Base-by-base conservation (phyloP, 2,113 vertebrate species). In the Morone saxatilis region DNA sequence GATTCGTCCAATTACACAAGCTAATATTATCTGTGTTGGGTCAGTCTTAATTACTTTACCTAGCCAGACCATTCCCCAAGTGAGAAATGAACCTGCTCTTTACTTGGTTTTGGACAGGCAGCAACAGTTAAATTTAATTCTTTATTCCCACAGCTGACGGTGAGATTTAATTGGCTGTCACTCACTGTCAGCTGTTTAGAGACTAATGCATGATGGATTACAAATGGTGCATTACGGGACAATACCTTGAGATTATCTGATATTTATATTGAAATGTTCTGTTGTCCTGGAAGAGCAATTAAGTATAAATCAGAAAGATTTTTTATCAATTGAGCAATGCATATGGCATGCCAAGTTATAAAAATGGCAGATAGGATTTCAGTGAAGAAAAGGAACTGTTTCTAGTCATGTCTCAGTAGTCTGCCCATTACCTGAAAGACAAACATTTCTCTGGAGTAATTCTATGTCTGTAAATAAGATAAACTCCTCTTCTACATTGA, bases 41-140 rank as follows among this genome's bases (percentile, higher is more conserved):
- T 77, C 67, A 59, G 47, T 67, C 71, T 70, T 82, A 82, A 90
- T 80, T 78, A 76, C 43, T 59, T 63, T 14, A 81, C 41, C 6
- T 31, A 31, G 19, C 17, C 40, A 43, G 47, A 20, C 11, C 41
- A 65, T 59, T 51, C n/a, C 17, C 31, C 14, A n/a, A 1, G 36
- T 50, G n/a, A 54, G 1, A 76, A 81, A 41, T 59, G 1, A 83
- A 45, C 7, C 41, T 14, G 31, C 40, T 75, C 20, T 45, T 45
- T 54, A 22, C 14, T 11, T 22, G 2, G 12, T 62, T 63, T 70
- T 31, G 17, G 48, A 16, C 40, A 36, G 25, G n/a, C 68, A 22
- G 62, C 5, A 41, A 45, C n/a, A 31, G 11, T 31, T 85, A n/a
- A 76, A 75, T 62, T 78, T 16, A 62, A 71, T 53, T 73, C 9